phyloP scores from a whole-genome alignment of 2,888 invertebrate genomes.

The Malachius bipustulatus region DNA sequence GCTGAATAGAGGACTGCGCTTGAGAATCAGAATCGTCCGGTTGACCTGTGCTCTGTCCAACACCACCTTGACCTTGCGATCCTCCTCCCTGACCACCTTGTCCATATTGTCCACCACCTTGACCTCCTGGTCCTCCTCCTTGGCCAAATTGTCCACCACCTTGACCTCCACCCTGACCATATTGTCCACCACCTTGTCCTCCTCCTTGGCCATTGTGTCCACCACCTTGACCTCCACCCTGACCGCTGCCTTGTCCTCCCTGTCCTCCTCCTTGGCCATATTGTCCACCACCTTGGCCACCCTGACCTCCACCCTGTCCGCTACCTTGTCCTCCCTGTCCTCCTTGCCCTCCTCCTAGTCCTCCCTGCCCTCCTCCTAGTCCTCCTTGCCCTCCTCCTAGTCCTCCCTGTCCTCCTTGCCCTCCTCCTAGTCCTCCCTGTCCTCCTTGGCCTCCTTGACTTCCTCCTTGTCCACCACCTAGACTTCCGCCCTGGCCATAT shows the following conservation, averaged over 20 bases:
- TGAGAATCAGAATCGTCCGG: slow-evolving; percentile 59
- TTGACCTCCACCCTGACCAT: slow-evolving; percentile 4
- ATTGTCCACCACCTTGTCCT: background rate
- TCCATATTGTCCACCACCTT: slow-evolving; percentile 10
- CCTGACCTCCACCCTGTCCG: background rate
- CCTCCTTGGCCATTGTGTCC: slow-evolving; percentile 1
- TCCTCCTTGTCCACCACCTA: too few relatives aligned
- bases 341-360: background rate
- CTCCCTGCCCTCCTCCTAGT: background rate
- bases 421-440: too few relatives aligned
- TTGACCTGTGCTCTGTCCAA: background rate
- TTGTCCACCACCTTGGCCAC: background rate
- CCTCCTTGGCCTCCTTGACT: too few relatives aligned
- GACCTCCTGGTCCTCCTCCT: slow-evolving; percentile 10
- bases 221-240: background rate
- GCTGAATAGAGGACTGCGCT: slow-evolving; percentile 53
- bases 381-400: slow-evolving; percentile 2
- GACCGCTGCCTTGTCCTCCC: too few relatives aligned
- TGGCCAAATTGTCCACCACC: slow-evolving; percentile 7
- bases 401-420: too few relatives aligned
- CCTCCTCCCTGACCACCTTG: slow-evolving; percentile 1
- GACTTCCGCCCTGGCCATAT: background rate
- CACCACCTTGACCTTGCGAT: slow-evolving; percentile 4
- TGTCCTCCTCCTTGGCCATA: background rate
- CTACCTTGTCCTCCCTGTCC: slow-evolving; percentile 2